Percentiles rank a stretch among this genome's conserved stretches.
Evolutionary conservation across 2,797 vertebrate genomes (phyloP).

Genomic region (Avahi laniger): DNA sequence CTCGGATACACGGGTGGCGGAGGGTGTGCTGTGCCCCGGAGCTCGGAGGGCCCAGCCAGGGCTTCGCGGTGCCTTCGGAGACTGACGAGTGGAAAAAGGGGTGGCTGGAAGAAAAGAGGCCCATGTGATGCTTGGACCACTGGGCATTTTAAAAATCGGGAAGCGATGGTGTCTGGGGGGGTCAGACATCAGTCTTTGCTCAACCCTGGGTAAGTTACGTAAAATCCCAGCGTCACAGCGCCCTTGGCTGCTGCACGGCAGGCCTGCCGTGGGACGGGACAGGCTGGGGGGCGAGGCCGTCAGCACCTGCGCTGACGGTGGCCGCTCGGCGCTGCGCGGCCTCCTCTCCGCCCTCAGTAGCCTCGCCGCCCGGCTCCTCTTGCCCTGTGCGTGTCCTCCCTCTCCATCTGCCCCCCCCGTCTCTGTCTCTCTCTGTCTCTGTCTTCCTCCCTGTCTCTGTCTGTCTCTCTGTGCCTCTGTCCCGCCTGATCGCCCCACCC

Average conservation of each 20-base stretch:
- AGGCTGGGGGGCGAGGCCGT: too few relatives aligned
- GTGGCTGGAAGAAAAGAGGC: not conserved
- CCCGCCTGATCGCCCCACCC: not conserved
- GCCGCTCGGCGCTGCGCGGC: not conserved
- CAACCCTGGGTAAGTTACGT: not conserved
- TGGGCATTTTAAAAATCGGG: not conserved
- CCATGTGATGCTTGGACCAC: not conserved
- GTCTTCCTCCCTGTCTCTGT: not conserved
- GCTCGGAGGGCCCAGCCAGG: not conserved
- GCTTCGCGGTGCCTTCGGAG: too few relatives aligned
- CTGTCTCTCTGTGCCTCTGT: not conserved
- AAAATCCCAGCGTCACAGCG: not conserved
- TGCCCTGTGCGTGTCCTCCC: not conserved
- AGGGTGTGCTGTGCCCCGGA: too few relatives aligned
- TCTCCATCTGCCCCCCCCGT: not conserved
- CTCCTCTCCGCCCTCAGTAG: too few relatives aligned
- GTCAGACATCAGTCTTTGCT: not conserved
- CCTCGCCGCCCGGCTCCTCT: not conserved
- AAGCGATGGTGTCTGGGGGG: not conserved
- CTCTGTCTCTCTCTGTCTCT: not conserved
- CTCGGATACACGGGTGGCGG: fast-evolving
- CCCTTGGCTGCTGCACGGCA: not conserved
- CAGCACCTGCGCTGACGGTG: not conserved
- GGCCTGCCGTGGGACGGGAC: not conserved
- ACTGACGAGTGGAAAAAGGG: not conserved